Evolutionary conservation across 2,888 invertebrate species (phyloP).

Genomic region (Corbicula japonica): DNA sequence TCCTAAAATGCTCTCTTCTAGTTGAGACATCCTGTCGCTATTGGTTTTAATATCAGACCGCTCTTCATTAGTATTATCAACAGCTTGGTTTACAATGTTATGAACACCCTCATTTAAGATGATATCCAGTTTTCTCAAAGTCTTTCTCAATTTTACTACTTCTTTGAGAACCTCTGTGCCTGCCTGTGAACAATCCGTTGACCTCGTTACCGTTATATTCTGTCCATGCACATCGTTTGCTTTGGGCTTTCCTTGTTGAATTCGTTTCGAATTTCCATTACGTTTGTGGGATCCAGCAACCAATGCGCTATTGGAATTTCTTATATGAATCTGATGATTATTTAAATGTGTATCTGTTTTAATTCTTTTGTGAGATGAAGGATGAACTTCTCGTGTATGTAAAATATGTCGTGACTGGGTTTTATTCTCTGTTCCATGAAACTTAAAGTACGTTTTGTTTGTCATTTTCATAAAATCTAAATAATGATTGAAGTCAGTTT

Average conservation of each 20-base stretch:
- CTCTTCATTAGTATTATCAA: slow-evolving; percentile 43
- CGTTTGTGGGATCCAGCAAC: no score
- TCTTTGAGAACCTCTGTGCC: neutral
- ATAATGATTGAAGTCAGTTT: no score
- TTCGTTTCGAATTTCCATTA: neutral
- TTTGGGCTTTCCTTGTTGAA: neutral
- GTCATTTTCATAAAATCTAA: no score
- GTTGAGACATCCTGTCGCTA: slow-evolving; percentile 37
- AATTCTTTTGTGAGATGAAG: no score
- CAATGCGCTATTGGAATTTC: no score
- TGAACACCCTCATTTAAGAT: neutral
- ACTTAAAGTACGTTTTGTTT: no score
- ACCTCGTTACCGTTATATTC: neutral
- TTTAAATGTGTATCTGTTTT: no score
- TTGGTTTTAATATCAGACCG: slow-evolving; percentile 34
- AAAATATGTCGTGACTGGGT: no score
- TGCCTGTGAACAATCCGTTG: neutral
- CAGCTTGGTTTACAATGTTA: slow-evolving; percentile 11
- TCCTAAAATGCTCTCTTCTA: slow-evolving; percentile 26
- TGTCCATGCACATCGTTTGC: neutral
- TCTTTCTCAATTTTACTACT: neutral
- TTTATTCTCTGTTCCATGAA: no score
- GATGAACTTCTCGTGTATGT: no score
- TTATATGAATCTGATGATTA: no score
- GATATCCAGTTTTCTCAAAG: neutral